Evolutionary conservation across 2,888 invertebrate species (phyloP), one percentile per base, ranked within the genome.

Genomic region (Syrista parreyssii): DNA sequence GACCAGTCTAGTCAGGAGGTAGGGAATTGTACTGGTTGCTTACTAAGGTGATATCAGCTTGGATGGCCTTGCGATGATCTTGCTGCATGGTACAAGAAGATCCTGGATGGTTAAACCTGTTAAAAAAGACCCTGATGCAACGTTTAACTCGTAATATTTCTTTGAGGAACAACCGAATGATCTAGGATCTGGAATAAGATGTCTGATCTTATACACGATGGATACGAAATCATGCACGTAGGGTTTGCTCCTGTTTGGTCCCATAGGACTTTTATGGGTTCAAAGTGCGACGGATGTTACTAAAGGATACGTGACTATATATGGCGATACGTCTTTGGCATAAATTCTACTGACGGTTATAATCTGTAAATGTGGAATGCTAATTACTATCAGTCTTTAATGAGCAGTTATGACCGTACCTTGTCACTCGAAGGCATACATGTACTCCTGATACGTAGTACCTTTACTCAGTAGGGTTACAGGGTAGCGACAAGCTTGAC

Each of bases 321-420:
- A 40, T 40, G 40, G 40, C 6, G 40, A 40, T 40, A 40, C 40
- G 40, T 40, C 40, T 40, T 40, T 40, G 40, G 40, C 15, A 40
- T 40, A 40, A 40, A 40, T 40, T 40, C 40, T 40, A 40, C 40
- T 6, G 40, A 40, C 40, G 40, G 40, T 15, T 40, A 40, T 40
- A 40, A 40, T 40, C 40, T 40, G 40, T 15, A 40, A 40, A 40
- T 40, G 40, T 40, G 40, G 15, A 55, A 55, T 55, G 74, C 75
- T 82, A 82, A 83, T 82, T 80, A 76, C 78, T 73, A 82, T 80
- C 79, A 83, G 83, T 81, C 79, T 81, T 83, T 84, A 86, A 86
- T 82, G 82, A 84, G 82, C 81, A 77, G 80, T 76, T 81, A 79
- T 80, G 74, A 80, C 40, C 78, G 75, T 76, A 78, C 78, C 81